These are phyloP conservation scores for Callaeas wilsoni DNA, from an alignment of 2,113 vertebrate genomes.

Conservation along the genomic window DNA sequence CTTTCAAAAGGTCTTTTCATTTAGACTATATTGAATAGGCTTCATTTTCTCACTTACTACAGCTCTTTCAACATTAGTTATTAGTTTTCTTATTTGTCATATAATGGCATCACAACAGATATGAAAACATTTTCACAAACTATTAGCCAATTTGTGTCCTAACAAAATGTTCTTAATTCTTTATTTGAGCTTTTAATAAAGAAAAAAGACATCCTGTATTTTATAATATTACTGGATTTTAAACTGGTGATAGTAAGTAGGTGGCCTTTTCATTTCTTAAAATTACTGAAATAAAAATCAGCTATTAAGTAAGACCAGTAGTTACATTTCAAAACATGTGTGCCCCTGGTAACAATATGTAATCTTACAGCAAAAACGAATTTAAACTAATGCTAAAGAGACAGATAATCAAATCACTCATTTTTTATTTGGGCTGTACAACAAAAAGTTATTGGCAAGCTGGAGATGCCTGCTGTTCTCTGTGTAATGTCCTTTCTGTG, in stretches of 20 bases:
- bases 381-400: background rate
- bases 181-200: background rate
- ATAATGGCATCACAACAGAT: background rate
- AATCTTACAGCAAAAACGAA: background rate
- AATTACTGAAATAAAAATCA: background rate
- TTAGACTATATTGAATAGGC: background rate
- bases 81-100: background rate
- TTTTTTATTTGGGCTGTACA: background rate
- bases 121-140: background rate
- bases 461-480: background rate
- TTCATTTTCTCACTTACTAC: background rate
- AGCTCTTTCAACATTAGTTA: background rate
- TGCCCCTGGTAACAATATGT: background rate
- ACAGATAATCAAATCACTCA: background rate
- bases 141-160: background rate
- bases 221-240: background rate
- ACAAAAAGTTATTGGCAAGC: background rate
- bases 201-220: background rate
- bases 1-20: background rate
- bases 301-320: background rate
- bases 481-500: background rate
- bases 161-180: background rate
- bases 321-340: background rate
- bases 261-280: background rate
- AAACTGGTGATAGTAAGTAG: background rate